Evolutionary conservation across 2,113 vertebrate species (phyloP), one percentile per base, ranked within the genome.

Genomic region (Clinocottus analis): DNA sequence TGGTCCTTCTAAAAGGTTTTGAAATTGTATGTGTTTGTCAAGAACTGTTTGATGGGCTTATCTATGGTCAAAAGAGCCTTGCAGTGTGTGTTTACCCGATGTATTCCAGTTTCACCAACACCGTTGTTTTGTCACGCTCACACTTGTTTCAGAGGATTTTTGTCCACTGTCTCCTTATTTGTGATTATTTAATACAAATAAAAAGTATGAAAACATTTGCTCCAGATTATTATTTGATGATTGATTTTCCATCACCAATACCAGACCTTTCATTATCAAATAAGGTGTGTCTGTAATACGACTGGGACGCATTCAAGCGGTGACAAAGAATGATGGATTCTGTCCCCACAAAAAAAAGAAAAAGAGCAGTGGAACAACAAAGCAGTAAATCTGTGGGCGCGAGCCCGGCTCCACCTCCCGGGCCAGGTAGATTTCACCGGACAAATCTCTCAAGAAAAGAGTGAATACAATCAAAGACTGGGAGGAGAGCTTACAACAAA

Each of bases 181-280:
- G 82, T 81, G 85, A 77, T 80, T 90, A 90, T 87, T 89, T 90
- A 88, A 85, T 88, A 85, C 58, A 69, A 90, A 86, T 92, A 87
- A 91, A 92, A 80, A 29, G 25, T 31, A 68, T 49, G 33, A 72
- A 79, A 87, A 67, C 47, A 51, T 45, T 29, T 9, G 4, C 13
- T 29, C 25, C 27, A 16, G 68, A 61, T 2, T 73, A 35, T 68
- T 59, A 25, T 68, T 62, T 63, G 17, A 49, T 39, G 59, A 56
- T 75, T 58, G 7, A 41, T 41, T 49, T 49, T 43, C 14, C 33
- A 17, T 31, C 4, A 16, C 13, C 17, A 16, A 33, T 45, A 4
- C 62, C 19, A 3, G n/a, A 27, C 4, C 51, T 86, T 60, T 67
- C 31, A 25, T 63, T n/a, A 12, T 64, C 51, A 77, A 64, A 72